Conservation (phyloP, 2,113 vertebrate species). For the Ochotona curzoniae region DNA sequence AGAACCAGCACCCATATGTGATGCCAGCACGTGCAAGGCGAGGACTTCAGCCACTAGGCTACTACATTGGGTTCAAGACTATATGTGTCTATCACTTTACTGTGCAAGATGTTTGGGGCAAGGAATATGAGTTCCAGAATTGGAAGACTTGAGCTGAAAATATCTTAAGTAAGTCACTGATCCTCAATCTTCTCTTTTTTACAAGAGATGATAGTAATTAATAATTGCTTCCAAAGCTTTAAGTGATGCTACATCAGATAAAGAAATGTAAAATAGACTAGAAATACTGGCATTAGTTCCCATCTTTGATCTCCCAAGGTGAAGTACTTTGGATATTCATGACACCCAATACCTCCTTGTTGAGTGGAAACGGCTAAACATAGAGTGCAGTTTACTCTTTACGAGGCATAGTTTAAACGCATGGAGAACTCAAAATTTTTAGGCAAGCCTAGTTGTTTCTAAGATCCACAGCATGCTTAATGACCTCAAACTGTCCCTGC, state of each 20-base stretch:
- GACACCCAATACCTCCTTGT: neutral
- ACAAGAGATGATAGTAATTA: neutral
- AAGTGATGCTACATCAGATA: neutral
- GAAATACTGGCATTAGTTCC: neutral
- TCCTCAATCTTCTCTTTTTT: neutral
- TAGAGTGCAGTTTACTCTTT: neutral
- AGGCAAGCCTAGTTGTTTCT: neutral
- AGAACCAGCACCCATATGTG: too few relatives aligned
- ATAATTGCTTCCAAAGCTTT: neutral
- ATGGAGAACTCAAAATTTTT: neutral
- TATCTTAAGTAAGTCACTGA: neutral
- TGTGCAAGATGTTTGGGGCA: neutral
- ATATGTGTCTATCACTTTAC: conserved; percentile 32
- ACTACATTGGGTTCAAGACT: neutral
- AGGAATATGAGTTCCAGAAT: neutral
- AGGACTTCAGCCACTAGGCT: too few relatives aligned
- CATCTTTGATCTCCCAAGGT: neutral
- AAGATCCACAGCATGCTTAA: neutral
- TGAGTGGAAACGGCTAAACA: conserved; percentile 16
- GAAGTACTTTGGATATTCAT: neutral
- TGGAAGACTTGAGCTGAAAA: neutral
- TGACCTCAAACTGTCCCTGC: neutral
- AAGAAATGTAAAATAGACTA: neutral
- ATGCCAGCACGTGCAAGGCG: too few relatives aligned
- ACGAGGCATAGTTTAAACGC: conserved; percentile 8